phyloP scores from a whole-genome alignment of 2,888 invertebrate species.

The Lasioglossum figueresi region DNA sequence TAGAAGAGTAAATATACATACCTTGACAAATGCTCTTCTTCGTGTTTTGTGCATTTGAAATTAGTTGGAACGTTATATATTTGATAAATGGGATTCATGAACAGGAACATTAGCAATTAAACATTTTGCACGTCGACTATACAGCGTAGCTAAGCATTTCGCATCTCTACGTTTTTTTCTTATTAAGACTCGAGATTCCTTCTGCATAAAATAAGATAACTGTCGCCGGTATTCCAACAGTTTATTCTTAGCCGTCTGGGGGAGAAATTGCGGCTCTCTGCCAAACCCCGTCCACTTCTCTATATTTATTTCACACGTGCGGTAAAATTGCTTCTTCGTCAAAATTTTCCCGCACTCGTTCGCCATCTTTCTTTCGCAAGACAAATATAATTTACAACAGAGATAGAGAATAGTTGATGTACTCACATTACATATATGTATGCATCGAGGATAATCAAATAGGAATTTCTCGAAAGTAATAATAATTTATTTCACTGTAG shows the following conservation, averaged over 20 bases:
- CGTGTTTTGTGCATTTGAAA: not conserved
- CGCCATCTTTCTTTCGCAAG: not conserved
- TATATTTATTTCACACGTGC: conserved; percentile 68
- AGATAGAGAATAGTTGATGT: not conserved
- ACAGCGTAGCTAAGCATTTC: not conserved
- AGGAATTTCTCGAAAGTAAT: too few species aligned
- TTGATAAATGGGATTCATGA: not conserved
- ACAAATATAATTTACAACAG: not conserved
- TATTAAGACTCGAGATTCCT: conserved; percentile 53
- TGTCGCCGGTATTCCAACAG: conserved; percentile 72
- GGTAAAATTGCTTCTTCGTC: conserved; percentile 42
- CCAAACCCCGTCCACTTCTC: conserved; percentile 71
- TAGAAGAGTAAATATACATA: not conserved
- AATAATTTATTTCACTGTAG: too few species aligned
- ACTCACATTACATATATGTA: too few species aligned
- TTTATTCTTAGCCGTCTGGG: conserved; percentile 78
- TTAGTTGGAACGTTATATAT: not conserved
- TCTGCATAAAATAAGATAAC: conserved; percentile 63
- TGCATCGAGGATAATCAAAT: too few species aligned
- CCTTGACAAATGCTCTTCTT: not conserved
- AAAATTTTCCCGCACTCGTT: conserved; percentile 26
- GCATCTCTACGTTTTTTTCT: conserved; percentile 17
- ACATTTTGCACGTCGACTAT: not conserved
- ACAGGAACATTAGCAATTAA: not conserved
- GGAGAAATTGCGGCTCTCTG: conserved; percentile 74